Evolutionary conservation across 2,797 vertebrate genomes (phyloP), one percentile per base, ranked within the genome.

Genomic region (Varecia variegata): DNA sequence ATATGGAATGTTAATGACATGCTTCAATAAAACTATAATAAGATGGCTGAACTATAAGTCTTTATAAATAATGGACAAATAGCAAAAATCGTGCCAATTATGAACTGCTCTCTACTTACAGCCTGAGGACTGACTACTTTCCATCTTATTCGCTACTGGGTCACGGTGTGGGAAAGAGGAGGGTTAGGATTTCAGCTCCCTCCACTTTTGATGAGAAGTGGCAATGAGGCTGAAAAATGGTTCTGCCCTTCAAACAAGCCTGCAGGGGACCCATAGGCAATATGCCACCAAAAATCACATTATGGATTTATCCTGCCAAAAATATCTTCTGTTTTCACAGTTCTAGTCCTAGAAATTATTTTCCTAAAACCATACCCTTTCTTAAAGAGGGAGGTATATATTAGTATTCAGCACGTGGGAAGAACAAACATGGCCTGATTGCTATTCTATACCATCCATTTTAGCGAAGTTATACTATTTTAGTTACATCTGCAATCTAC

Each of bases 401-500:
- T 85, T 93, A 92, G 94, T n/a, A 54, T 89, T 94, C 40, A 96
- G 83, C 88, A 88, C 88, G 38, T 84, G 96, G 93, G 50, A 92
- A 97, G 56, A 84, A 83, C 93, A 94, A 93, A 95, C 62, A 81
- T 32, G 96, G 91, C 7, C 65, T 47, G 76, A 88, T 14, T 67
- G 70, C 97, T 96, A 93, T 95, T 97, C 97, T 92, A 20, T 50
- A 96, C 52, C 30, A 81, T n/a, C 82, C 62, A 58, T 74, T 56
- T 74, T 87, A 93, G 93, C 84, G 70, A 87, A 98, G 96, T 95
- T 82, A 87, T 23, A 82, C 56, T 79, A 68, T 93, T 96, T 94
- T 89, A 97, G 96, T 96, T 85, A 97, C 94, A 94, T 94, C 81
- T 96, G 76, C 94, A 97, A 68, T 85, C 68, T 95, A 86, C 0